These are phyloP conservation scores for Neodon shergylaensis DNA, from an alignment of 2,113 vertebrate genomes.

Conservation along the genomic window DNA sequence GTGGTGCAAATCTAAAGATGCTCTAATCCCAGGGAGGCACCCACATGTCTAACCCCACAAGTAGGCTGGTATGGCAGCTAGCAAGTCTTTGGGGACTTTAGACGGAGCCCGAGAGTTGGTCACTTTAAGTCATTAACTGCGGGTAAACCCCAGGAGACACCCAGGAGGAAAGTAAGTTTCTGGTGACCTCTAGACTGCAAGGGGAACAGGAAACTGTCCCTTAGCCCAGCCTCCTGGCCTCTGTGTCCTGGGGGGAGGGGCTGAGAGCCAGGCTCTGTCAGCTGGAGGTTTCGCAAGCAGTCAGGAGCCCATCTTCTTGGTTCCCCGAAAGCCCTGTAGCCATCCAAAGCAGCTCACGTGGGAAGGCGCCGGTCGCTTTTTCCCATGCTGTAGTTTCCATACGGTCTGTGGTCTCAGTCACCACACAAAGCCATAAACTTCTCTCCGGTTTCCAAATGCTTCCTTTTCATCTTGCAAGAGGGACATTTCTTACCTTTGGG, in stretches of 20 bases:
- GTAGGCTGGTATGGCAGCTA: background rate
- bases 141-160: background rate
- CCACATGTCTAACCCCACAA: background rate
- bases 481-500: background rate
- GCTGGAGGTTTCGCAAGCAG: background rate
- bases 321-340: background rate
- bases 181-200: background rate
- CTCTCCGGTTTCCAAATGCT: background rate
- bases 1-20: no score
- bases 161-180: background rate
- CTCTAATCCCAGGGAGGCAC: background rate
- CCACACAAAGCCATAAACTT: background rate
- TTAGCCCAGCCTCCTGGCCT: background rate
- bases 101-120: background rate
- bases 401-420: background rate
- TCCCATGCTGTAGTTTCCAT: fast-evolving
- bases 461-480: background rate
- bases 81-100: background rate
- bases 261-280: background rate
- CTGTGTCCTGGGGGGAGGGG: fast-evolving
- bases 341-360: fast-evolving
- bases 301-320: background rate
- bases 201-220: background rate
- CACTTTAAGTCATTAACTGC: background rate
- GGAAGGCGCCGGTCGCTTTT: fast-evolving